Base-by-base conservation (phyloP, 2,113 vertebrate species). In the Suncus etruscus region DNA sequence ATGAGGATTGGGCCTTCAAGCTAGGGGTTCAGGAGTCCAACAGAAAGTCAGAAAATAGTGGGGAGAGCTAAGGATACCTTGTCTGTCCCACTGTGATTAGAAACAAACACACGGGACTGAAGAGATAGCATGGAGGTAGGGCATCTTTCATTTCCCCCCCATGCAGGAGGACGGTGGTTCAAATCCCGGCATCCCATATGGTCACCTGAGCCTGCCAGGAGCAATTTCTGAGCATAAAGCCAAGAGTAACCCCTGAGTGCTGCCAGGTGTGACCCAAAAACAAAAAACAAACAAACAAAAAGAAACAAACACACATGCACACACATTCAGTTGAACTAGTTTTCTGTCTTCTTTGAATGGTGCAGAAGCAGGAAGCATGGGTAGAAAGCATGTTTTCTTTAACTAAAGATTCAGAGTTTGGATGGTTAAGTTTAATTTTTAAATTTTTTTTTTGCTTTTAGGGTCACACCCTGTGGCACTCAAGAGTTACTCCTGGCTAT, bases 321-420 rank as follows among this genome's bases (percentile, higher is more conserved):
- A 54, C 51, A 54, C 51, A 54, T 15, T 11, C 2, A 15, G 16
- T 54, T 11, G 51, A 54, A 83, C 15, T 76, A 70, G 65, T 32
- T 72, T 83, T 31, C 69, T 65, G 72, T 29, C 45, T 32, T 89
- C 70, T 86, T 78, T 80, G 74, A 86, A 82, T 8, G 54, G 80
- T 15, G 61, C 10, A 66, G 9, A 94, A 65, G 29, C 76, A 83
- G 14, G 80, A 88, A 54, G 8, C 45, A 78, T 15, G 12, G 31
- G 51, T 39, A 80, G 15, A 76, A 68, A 39, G 39, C 39, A 39
- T 54, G 54, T 54, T 54, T 54, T 54, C 54, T 54, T 54, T 54
- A 15, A 54, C 12, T 80, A 48, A 86, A n/a, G 77, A 73, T 86
- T 51, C 54, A 66, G 75, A 48, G 82, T 31, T 78, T 80, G 15